Conservation (phyloP, 2,797 vertebrate species). For the Protosalanx chinensis region DNA sequence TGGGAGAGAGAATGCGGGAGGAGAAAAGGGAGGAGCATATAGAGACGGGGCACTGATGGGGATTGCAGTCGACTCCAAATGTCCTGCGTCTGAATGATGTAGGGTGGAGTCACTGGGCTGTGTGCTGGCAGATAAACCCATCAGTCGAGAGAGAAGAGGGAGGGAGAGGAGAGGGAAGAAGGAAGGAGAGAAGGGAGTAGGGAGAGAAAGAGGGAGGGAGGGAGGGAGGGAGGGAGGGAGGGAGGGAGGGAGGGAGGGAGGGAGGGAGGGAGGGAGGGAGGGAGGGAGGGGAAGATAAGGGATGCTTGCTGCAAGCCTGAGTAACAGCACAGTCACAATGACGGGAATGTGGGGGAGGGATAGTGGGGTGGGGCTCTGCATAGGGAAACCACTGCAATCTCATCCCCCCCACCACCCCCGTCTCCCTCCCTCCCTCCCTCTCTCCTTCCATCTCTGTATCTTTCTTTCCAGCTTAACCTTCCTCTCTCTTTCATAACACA, state of each 20-base stretch:
- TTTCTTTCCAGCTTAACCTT: not conserved
- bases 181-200: not conserved
- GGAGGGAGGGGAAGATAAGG: constrained; percentile 3
- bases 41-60: not conserved
- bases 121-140: not conserved
- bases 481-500: constrained; percentile 33
- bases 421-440: not conserved
- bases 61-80: constrained; percentile 13
- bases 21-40: constrained; percentile 2
- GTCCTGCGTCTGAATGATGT: not conserved
- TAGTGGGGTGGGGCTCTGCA: constrained; percentile 42
- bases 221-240: too few species aligned
- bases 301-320: constrained; percentile 13
- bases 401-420: constrained; percentile 3
- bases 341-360: constrained; percentile 25
- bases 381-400: constrained; percentile 44
- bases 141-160: not conserved
- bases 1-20: constrained; percentile 11
- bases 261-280: not conserved
- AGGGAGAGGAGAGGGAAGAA: not conserved
- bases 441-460: not conserved
- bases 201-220: not conserved
- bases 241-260: not conserved
- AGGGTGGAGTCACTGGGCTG: constrained; percentile 14
- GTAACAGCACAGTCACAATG: constrained; percentile 36